phyloP scores from a whole-genome alignment of 2,888 invertebrate species.

The Opisthograptis luteolata region DNA sequence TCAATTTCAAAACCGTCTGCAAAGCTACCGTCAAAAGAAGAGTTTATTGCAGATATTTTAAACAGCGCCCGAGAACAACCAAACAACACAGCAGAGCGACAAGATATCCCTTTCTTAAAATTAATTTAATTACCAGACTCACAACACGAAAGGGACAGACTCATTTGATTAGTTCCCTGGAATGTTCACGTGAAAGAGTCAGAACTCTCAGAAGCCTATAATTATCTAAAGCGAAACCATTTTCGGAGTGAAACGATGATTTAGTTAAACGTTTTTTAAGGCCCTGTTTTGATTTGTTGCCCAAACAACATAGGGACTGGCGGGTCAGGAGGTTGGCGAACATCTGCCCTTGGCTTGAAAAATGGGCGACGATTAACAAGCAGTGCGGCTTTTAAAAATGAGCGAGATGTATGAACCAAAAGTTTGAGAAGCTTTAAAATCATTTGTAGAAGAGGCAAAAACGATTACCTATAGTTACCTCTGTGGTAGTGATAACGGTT shows the following conservation, averaged over 20 bases:
- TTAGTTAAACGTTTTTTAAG: constrained; percentile 80
- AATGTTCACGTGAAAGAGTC: constrained; percentile 58
- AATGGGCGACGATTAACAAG: constrained; percentile 2
- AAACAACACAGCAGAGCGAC: constrained; percentile 11
- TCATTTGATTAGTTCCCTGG: constrained; percentile 66
- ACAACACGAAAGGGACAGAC: constrained; percentile 36
- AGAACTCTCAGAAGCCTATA: constrained; percentile 66
- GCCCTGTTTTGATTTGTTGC: constrained; percentile 78
- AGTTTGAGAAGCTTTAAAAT: no score
- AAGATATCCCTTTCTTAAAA: constrained; percentile 30
- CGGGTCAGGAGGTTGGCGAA: constrained; percentile 39
- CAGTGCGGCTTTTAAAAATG: neutral
- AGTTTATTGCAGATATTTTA: neutral
- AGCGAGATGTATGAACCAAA: no score
- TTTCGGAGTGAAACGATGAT: constrained; percentile 77
- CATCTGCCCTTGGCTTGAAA: constrained; percentile 26
- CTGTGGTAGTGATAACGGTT: no score
- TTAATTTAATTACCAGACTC: constrained; percentile 31
- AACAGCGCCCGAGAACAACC: no score
- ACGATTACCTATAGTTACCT: no score
- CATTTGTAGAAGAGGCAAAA: no score
- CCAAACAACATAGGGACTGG: constrained; percentile 60
- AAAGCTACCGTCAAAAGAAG: neutral
- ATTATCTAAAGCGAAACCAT: constrained; percentile 79
- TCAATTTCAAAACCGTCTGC: neutral